Conservation (phyloP, 2,888 invertebrate genomes). For the Leptopilina drosophilae region DNA sequence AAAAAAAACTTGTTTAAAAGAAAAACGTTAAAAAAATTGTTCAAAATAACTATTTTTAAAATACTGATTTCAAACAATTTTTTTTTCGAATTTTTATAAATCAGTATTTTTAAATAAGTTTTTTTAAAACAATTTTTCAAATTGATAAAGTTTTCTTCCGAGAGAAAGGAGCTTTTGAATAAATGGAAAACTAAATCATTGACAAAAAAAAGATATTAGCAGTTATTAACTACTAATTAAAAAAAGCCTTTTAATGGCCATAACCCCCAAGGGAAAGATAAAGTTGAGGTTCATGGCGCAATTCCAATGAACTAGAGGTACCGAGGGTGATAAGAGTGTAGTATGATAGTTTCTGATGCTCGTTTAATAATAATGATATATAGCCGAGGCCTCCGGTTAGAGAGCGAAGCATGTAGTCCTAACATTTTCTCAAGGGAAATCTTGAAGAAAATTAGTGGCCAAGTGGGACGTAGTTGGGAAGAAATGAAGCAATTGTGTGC, state of each 20-base stretch:
- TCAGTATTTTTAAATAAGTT: too few species aligned
- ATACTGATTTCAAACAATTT: too few species aligned
- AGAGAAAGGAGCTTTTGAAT: background rate
- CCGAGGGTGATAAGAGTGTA: slow-evolving; percentile 26
- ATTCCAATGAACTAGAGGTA: slow-evolving; percentile 19
- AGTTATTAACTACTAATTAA: slow-evolving; percentile 17
- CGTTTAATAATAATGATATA: slow-evolving; percentile 38
- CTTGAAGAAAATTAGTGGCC: slow-evolving; percentile 38
- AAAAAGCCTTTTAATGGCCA: background rate
- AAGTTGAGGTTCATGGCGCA: slow-evolving; percentile 12
- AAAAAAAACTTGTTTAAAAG: too few species aligned
- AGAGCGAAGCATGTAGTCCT: slow-evolving; percentile 15
- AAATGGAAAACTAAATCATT: background rate
- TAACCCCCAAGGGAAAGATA: background rate
- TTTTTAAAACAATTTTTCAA: too few species aligned
- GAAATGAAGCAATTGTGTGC: slow-evolving; percentile 17
- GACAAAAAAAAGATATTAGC: slow-evolving; percentile 9
- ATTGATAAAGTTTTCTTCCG: too few species aligned
- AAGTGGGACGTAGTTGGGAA: slow-evolving; percentile 33
- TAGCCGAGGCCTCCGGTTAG: slow-evolving; percentile 5
- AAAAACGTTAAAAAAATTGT: too few species aligned
- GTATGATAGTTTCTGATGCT: slow-evolving; percentile 26
- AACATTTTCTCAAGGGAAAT: slow-evolving; percentile 39
- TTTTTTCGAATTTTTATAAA: too few species aligned
- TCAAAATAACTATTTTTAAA: too few species aligned